These are phyloP conservation scores for Aramus guarauna DNA, from an alignment of 2,113 vertebrate species.

Conservation along the genomic window DNA sequence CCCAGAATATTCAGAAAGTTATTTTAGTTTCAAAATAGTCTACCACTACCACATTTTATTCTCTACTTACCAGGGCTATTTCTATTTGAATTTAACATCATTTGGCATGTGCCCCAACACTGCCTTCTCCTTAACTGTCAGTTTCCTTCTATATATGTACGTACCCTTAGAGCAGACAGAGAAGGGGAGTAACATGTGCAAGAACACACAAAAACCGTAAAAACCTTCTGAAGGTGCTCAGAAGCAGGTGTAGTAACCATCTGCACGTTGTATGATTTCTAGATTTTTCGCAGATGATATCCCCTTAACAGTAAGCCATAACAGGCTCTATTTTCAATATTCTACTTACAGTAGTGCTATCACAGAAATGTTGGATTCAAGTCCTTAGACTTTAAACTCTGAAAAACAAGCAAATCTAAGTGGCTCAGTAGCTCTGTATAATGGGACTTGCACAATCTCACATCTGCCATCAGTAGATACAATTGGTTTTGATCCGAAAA, in stretches of 20 bases:
- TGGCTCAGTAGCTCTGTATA: background rate
- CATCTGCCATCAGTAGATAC: background rate
- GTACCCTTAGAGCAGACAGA: background rate
- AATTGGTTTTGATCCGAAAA: background rate
- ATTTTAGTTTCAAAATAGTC: background rate
- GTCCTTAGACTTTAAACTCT: background rate
- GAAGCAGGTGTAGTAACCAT: background rate
- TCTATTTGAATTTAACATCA: background rate
- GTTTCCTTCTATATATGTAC: background rate
- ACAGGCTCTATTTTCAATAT: background rate
- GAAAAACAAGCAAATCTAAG: background rate
- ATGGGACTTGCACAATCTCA: background rate
- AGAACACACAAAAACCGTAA: background rate
- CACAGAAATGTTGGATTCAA: background rate
- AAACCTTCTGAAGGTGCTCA: background rate
- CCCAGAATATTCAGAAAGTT: background rate
- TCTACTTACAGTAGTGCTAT: background rate
- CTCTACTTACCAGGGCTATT: background rate
- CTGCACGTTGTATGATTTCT: fast-evolving
- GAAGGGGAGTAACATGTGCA: background rate
- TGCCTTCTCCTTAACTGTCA: background rate
- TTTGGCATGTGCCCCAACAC: background rate
- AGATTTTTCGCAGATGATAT: background rate
- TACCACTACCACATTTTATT: background rate
- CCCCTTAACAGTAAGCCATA: background rate